These are phyloP conservation scores for Apaloderma vittatum DNA, from an alignment of 2,113 vertebrate genomes.

Conservation along the genomic window DNA sequence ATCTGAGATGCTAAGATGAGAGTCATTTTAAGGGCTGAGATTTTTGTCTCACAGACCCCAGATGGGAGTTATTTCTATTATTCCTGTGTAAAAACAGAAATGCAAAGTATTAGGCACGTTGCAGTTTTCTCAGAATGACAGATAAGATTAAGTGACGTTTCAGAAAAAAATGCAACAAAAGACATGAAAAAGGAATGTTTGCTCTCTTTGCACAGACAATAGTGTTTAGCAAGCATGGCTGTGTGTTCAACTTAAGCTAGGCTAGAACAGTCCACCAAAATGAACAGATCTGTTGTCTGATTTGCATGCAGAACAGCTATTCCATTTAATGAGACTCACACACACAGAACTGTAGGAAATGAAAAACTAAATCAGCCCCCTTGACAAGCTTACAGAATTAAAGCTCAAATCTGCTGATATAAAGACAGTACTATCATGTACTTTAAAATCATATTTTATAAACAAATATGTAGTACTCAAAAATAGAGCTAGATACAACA, in stretches of 20 bases:
- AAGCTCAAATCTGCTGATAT: background rate
- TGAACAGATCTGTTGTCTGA: background rate
- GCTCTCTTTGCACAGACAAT: background rate
- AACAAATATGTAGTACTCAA: background rate
- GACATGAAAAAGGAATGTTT: background rate
- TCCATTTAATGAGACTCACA: conserved; percentile 23
- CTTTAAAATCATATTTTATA: background rate
- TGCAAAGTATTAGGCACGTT: background rate
- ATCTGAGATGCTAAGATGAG: background rate
- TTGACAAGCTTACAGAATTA: conserved; percentile 24
- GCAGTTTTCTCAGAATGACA: background rate
- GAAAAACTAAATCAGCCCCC: background rate
- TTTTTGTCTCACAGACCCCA: background rate
- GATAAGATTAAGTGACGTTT: background rate
- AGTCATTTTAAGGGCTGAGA: background rate
- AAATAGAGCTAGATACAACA: background rate
- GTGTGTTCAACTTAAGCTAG: background rate
- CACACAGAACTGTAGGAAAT: conserved; percentile 30
- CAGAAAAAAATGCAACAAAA: background rate
- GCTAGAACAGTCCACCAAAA: background rate
- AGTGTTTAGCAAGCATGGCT: background rate
- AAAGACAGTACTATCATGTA: background rate
- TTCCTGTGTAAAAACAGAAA: background rate
- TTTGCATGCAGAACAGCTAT: conserved; percentile 16
- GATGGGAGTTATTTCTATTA: background rate